These are phyloP conservation scores for Oscheius onirici DNA, from an alignment of 2,888 invertebrate species.

Conservation along the genomic window DNA sequence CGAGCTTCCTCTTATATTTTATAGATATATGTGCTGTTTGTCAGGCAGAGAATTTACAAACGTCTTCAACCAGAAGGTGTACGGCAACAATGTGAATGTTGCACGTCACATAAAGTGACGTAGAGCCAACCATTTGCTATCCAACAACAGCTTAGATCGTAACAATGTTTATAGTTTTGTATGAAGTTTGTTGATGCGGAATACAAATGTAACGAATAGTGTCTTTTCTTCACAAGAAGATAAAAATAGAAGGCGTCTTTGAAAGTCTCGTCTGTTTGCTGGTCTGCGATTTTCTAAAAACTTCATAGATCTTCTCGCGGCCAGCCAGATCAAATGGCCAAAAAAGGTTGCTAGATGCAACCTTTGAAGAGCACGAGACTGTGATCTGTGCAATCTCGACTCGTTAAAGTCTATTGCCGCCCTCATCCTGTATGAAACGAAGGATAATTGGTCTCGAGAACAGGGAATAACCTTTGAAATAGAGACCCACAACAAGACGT, in stretches of 20 bases:
- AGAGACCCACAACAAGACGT: background rate
- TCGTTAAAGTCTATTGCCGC: background rate
- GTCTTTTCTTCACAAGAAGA: too few relatives aligned
- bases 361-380: constrained; percentile 1
- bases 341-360: background rate
- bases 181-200: too few relatives aligned
- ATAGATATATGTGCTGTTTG: background rate
- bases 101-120: too few relatives aligned
- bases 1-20: constrained; percentile 8
- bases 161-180: too few relatives aligned
- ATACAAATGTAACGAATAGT: too few relatives aligned
- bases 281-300: background rate
- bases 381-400: background rate
- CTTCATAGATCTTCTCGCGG: background rate
- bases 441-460: background rate
- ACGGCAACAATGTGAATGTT: too few relatives aligned
- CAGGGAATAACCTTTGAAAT: background rate
- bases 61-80: too few relatives aligned
- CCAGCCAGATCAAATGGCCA: constrained; percentile 2
- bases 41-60: too few relatives aligned
- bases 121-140: too few relatives aligned
- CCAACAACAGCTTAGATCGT: too few relatives aligned
- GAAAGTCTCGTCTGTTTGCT: too few relatives aligned
- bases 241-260: too few relatives aligned
- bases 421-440: background rate